These are phyloP conservation scores for Drosophila paracracens DNA, from an alignment of 2,888 invertebrate genomes.

Conservation along the genomic window DNA sequence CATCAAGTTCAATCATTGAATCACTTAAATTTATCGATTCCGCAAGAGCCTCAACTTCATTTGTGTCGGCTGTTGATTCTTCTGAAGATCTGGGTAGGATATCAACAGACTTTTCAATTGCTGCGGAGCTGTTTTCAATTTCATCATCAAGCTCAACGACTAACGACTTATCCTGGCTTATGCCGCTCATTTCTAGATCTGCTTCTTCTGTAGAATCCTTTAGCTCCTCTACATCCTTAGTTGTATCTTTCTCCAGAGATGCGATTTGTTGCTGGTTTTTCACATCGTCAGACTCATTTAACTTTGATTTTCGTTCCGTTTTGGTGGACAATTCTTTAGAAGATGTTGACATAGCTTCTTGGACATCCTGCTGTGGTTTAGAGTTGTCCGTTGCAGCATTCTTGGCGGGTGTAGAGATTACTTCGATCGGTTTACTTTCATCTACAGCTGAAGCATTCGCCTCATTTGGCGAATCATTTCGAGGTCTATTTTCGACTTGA, in stretches of 20 bases:
- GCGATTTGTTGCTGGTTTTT: not conserved
- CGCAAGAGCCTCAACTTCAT: not conserved
- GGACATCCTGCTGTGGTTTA: not conserved
- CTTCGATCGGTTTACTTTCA: not conserved
- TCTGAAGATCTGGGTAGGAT: not conserved
- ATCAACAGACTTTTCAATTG: not conserved
- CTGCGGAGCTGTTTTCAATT: not conserved
- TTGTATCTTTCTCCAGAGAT: not conserved
- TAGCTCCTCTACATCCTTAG: not conserved
- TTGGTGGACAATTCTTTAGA: not conserved
- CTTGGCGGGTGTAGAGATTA: not conserved
- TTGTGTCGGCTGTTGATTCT: not conserved
- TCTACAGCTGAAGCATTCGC: not conserved
- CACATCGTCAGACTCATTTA: not conserved
- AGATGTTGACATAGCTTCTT: not conserved
- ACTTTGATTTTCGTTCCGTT: not conserved
- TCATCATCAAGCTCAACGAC: not conserved
- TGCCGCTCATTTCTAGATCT: not conserved
- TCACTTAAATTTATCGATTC: not conserved
- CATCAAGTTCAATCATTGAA: slow-evolving; percentile 2
- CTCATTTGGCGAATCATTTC: not conserved
- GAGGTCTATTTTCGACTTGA: not conserved
- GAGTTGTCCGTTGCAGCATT: not conserved
- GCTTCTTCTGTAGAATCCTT: not conserved
- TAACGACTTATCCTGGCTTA: not conserved